Conservation (phyloP, 1,140 invertebrate genomes). For the Drosophila trapezifrons region DNA sequence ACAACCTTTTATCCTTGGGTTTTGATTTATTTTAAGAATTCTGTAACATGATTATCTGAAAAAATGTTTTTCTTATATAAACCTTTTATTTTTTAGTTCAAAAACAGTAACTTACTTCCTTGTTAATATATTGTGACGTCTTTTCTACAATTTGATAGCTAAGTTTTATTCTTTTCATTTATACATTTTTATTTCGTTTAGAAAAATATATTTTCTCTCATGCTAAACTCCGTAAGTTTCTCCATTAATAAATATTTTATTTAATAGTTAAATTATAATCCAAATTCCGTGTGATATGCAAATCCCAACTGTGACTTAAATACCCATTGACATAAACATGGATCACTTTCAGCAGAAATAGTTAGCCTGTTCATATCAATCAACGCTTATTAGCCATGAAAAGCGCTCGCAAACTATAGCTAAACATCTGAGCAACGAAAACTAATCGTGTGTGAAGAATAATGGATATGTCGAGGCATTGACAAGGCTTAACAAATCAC, state of each 20-base stretch:
- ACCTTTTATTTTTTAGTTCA: background rate
- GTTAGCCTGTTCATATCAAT: conserved; percentile 37
- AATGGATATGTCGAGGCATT: conserved; percentile 51
- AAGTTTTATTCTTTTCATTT: no score
- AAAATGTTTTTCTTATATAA: no score
- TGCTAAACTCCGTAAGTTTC: no score
- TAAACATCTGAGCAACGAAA: conserved; percentile 32
- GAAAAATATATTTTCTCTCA: no score
- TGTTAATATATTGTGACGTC: background rate
- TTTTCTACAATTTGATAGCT: background rate
- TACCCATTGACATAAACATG: conserved; percentile 43
- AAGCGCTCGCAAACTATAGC: conserved; percentile 20
- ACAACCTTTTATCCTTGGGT: no score
- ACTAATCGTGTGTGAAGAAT: conserved; percentile 74
- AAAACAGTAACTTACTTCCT: no score
- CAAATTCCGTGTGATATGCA: conserved; percentile 9
- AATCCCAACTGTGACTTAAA: conserved; percentile 18
- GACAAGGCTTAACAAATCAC: conserved; percentile 79
- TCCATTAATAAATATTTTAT: conserved; percentile 20
- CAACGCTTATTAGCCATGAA: conserved; percentile 53
- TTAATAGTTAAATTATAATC: conserved; percentile 38
- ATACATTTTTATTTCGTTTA: no score
- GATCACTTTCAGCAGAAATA: conserved; percentile 35
- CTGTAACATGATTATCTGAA: no score
- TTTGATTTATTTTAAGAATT: no score